phyloP scores from a whole-genome alignment of 2,888 invertebrate genomes.

The Drosophila sordidula region DNA sequence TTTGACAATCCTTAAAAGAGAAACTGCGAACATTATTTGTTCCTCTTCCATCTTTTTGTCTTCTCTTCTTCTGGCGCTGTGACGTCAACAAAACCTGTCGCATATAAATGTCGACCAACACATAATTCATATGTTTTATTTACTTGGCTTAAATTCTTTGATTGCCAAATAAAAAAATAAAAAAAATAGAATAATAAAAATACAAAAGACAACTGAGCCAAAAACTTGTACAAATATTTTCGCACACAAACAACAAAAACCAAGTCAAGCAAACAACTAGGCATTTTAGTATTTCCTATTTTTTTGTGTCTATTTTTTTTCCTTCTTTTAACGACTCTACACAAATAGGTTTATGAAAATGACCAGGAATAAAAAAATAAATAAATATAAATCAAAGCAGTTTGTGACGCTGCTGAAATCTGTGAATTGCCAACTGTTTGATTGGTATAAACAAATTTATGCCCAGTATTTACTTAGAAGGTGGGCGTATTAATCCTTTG shows the following conservation, averaged over 20 bases:
- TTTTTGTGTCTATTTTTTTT: conserved; percentile 11
- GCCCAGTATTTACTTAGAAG: conserved; percentile 9
- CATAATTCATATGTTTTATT: conserved; percentile 79
- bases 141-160: conserved; percentile 62
- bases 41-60: background rate
- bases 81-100: conserved; percentile 49
- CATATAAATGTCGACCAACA: conserved; percentile 27
- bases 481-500: conserved; percentile 35
- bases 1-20: conserved; percentile 30
- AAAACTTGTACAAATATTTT: conserved; percentile 37
- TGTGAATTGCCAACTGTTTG: conserved; percentile 41
- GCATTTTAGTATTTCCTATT: conserved; percentile 6
- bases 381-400: conserved; percentile 52
- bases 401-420: conserved; percentile 23
- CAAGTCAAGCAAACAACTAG: conserved; percentile 31
- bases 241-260: conserved; percentile 23
- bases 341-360: conserved; percentile 37
- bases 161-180: conserved; percentile 39
- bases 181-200: conserved; percentile 3
- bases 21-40: conserved; percentile 5
- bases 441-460: conserved; percentile 31
- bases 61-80: conserved; percentile 41
- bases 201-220: conserved; percentile 4
- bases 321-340: conserved; percentile 25
- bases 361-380: conserved; percentile 15